A percentile compares a stretch with the other conserved stretches of the same genome.
Evolutionary conservation across 2,797 vertebrate genomes (phyloP).

Genomic region (Microcaecilia unicolor): DNA sequence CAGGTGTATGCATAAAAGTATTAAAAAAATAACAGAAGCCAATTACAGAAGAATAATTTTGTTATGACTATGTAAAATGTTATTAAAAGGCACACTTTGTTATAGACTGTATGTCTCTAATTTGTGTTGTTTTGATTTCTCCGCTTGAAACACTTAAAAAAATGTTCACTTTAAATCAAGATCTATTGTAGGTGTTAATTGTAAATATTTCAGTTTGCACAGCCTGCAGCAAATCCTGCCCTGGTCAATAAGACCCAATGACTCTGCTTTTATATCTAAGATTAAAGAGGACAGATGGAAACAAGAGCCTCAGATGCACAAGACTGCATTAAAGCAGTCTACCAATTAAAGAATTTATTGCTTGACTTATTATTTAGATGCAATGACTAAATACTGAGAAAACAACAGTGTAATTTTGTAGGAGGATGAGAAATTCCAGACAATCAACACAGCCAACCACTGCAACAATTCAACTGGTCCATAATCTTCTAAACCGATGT

Average conservation of each 20-base stretch:
- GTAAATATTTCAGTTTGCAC: conserved; percentile 32
- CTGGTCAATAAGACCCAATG: conserved; percentile 43
- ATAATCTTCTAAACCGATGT: too few relatives aligned
- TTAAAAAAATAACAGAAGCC: conserved; percentile 42
- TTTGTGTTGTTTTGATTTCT: conserved; percentile 37
- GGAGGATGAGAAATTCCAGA: conserved; percentile 7
- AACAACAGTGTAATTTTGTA: conserved; percentile 15
- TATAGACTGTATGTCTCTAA: conserved; percentile 39
- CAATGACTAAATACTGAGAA: conserved; percentile 27
- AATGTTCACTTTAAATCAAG: conserved; percentile 28
- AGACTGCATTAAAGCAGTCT: conserved; percentile 34
- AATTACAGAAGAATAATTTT: conserved; percentile 43
- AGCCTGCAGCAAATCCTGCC: conserved; percentile 29
- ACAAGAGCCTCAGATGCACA: conserved; percentile 36
- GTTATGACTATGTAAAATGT: conserved; percentile 33
- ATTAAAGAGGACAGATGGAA: conserved; percentile 43
- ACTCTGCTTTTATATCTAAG: conserved; percentile 42
- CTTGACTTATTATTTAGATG: conserved; percentile 36
- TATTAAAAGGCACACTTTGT: conserved; percentile 38
- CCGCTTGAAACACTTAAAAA: conserved; percentile 36
- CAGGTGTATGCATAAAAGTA: conserved; percentile 34
- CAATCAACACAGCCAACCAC: too few relatives aligned
- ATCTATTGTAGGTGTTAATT: conserved; percentile 35
- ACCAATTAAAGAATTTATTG: conserved; percentile 24
- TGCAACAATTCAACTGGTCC: too few relatives aligned